phyloP scores from a whole-genome alignment of 2,113 vertebrate species.

The Notechis scutatus region DNA sequence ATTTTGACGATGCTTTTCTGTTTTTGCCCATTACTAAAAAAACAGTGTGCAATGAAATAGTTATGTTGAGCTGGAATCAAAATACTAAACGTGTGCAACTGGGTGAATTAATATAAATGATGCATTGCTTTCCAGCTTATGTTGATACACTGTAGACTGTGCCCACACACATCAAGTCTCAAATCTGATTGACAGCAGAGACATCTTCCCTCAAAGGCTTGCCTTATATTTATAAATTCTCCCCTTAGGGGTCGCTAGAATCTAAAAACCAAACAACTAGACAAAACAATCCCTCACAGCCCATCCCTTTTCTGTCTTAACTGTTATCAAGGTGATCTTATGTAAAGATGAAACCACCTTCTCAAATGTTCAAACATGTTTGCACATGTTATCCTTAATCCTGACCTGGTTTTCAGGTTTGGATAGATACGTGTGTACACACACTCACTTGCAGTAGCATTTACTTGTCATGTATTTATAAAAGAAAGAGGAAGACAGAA shows the following conservation, averaged over 20 bases:
- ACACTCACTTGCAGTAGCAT: background rate
- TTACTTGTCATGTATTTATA: background rate
- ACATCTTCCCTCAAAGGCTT: background rate
- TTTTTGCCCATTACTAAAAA: background rate
- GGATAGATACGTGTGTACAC: background rate
- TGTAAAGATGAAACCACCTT: background rate
- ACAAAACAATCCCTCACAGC: background rate
- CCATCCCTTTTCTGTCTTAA: background rate
- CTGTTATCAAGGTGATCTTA: background rate
- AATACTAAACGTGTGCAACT: background rate
- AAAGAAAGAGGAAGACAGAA: background rate
- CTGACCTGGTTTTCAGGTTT: background rate
- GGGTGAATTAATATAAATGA: background rate
- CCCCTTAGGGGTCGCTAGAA: conserved; percentile 40
- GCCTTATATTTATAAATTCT: conserved; percentile 3
- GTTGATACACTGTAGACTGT: background rate
- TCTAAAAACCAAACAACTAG: background rate
- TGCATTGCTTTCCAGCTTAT: background rate
- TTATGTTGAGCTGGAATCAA: background rate
- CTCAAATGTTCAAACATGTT: background rate
- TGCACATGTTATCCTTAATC: background rate
- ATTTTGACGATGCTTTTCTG: background rate
- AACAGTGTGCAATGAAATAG: rapidly evolving
- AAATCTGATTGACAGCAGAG: background rate
- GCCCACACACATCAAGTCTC: background rate